Evolutionary conservation across 2,113 vertebrate species (phyloP).

Genomic region (Blennius ocellaris): DNA sequence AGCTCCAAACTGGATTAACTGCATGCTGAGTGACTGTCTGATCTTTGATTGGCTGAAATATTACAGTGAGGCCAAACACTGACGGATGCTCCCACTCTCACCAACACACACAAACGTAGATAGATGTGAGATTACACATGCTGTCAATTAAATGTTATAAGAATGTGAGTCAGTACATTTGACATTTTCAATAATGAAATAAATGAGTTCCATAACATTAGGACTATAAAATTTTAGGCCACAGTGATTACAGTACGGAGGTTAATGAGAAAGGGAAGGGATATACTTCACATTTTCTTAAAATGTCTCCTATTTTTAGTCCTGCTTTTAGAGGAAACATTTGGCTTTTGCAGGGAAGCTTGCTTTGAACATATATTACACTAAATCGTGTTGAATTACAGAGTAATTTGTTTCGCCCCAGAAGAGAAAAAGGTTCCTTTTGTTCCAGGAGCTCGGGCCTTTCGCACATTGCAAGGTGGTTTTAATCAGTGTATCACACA

Average conservation of each 20-base stretch:
- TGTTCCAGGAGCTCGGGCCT: constrained; percentile 15
- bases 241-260: constrained; percentile 36
- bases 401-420: constrained; percentile 37
- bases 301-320: constrained; percentile 29
- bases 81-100: no score
- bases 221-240: constrained; percentile 20
- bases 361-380: constrained; percentile 46
- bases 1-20: no score
- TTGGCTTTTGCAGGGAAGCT: constrained; percentile 34
- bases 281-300: constrained; percentile 28
- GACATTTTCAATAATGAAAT: constrained; percentile 2
- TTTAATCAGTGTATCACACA: constrained; percentile 51
- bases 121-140: constrained; percentile 5
- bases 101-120: no score
- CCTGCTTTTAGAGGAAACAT: constrained; percentile 30
- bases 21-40: no score
- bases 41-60: not conserved
- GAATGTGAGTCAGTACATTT: not conserved
- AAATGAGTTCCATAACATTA: constrained; percentile 5
- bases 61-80: not conserved
- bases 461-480: constrained; percentile 30
- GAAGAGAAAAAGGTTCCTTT: constrained; percentile 34
- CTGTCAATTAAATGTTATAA: not conserved
- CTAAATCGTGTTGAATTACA: constrained; percentile 59
- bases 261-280: constrained; percentile 32